These are phyloP conservation scores for Ctenomys sociabilis DNA, from an alignment of 2,113 vertebrate genomes.

Conservation along the genomic window DNA sequence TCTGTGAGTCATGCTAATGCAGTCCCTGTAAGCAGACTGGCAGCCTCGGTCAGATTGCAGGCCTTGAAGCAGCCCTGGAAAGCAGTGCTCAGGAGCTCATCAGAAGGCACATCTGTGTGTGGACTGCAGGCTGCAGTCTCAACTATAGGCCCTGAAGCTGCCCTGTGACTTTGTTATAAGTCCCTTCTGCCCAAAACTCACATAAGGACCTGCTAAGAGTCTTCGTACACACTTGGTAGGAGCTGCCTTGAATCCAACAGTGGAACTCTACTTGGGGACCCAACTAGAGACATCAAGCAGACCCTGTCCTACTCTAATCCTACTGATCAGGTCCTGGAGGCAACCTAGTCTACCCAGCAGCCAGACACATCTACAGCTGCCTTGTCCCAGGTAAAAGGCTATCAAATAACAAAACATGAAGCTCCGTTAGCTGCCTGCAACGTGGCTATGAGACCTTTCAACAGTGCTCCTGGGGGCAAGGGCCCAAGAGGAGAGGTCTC, in stretches of 20 bases:
- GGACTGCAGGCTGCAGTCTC: not conserved
- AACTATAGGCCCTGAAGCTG: not conserved
- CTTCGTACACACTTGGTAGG: not conserved
- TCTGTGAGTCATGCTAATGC: not conserved
- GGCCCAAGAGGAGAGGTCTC: not conserved
- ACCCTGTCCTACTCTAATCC: not conserved
- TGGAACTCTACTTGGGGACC: not conserved
- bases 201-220: not conserved
- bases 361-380: not conserved
- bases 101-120: not conserved
- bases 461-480: not conserved
- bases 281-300: not conserved
- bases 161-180: not conserved
- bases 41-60: not conserved
- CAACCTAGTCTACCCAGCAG: not conserved
- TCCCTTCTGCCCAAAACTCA: not conserved
- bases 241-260: not conserved
- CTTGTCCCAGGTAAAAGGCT: not conserved
- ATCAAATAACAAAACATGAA: not conserved
- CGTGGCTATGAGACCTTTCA: not conserved
- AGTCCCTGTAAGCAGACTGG: not conserved
- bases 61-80: not conserved
- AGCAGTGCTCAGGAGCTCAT: not conserved
- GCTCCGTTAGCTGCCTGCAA: not conserved
- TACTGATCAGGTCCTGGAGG: not conserved